Evolutionary conservation across 2,888 invertebrate species (phyloP), one percentile per base, ranked within the genome.

Genomic region (Helicoverpa assulta): DNA sequence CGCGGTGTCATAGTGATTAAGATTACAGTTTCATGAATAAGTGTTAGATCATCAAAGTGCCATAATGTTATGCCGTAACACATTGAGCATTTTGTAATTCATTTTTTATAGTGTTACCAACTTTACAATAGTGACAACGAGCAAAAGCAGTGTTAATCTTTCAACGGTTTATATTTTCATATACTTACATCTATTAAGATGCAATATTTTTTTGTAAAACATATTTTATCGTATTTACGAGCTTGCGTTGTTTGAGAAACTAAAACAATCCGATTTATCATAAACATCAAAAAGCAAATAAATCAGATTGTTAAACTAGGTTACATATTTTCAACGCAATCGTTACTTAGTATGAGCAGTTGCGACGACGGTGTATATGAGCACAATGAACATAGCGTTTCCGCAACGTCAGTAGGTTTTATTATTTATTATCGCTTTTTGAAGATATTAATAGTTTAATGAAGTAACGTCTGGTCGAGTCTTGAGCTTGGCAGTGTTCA

Each of bases 21-120:
- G 95, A 91, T 94, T 94, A 94, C 93, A 94, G 93, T 95, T 91
- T 91, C 93, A 89, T 92, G 90, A 90, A 84, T 84, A 93, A 93
- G 94, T 95, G 93, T 89, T 90, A 92, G 93, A 94, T 94, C 93
- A 91, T 90, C 92, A 85, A 85, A 84, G 84, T 84, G 81, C 78
- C 82, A 82, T 81, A 80, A 80, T 85, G 85, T 80, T 77, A 82
- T 78, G 77, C 84, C 81, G 73, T 76, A 78, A 84, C 84, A 81
- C 78, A 77, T 75, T 78, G 80, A 76, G 70, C 71, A 72, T 87
- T 86, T 86, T 88, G 71, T 86, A 86, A 77, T 78, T 73, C 81
- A 81, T 84, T 84, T 88, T 83, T 78, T 82, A 79, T 70, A 70
- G 71, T 85, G 84, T 71, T 78, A 71, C 76, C 63, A 78, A 56